These are phyloP conservation scores for Anaspis maculata DNA, from an alignment of 2,888 invertebrate genomes.

Conservation along the genomic window DNA sequence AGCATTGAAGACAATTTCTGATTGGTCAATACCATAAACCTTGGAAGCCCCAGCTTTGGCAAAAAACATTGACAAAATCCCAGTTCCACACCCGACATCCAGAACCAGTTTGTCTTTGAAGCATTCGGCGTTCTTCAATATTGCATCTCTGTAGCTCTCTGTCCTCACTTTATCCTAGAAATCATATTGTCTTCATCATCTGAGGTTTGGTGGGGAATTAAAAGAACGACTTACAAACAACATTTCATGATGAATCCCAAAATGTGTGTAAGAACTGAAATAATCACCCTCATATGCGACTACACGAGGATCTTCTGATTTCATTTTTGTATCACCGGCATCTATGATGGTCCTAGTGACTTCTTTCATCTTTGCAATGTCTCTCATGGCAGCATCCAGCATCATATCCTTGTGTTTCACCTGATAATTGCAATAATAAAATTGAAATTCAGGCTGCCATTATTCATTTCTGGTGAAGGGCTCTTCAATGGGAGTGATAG, in stretches of 20 bases:
- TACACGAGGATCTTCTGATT: slow-evolving; percentile 23
- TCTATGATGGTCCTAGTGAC: slow-evolving; percentile 52
- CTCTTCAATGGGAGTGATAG: slow-evolving; percentile 24
- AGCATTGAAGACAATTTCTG: slow-evolving; percentile 91
- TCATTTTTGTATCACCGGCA: slow-evolving; percentile 24
- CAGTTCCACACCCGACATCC: slow-evolving; percentile 97
- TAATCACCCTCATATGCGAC: slow-evolving; percentile 61
- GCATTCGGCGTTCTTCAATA: slow-evolving; percentile 61
- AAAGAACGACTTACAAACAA: slow-evolving; percentile 52
- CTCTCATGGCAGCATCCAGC: slow-evolving; percentile 52
- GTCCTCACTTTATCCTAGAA: slow-evolving; percentile 73
- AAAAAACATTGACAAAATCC: slow-evolving; percentile 96
- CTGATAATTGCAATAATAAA: no score
- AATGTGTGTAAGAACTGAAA: slow-evolving; percentile 81
- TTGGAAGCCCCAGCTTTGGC: slow-evolving; percentile 86
- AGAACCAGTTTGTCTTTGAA: slow-evolving; percentile 74
- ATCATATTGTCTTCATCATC: background rate
- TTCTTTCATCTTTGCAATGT: slow-evolving; percentile 52
- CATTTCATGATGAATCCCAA: slow-evolving; percentile 92
- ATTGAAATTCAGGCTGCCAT: no score
- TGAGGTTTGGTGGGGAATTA: slow-evolving; percentile 1
- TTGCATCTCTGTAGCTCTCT: slow-evolving; percentile 77
- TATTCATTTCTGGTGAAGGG: no score
- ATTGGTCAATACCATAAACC: slow-evolving; percentile 92
- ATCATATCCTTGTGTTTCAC: slow-evolving; percentile 52